A percentile compares a stretch with the other conserved stretches of the same genome.
phyloP scores from a whole-genome alignment of 2,888 invertebrate species.

The Acleris literana region DNA sequence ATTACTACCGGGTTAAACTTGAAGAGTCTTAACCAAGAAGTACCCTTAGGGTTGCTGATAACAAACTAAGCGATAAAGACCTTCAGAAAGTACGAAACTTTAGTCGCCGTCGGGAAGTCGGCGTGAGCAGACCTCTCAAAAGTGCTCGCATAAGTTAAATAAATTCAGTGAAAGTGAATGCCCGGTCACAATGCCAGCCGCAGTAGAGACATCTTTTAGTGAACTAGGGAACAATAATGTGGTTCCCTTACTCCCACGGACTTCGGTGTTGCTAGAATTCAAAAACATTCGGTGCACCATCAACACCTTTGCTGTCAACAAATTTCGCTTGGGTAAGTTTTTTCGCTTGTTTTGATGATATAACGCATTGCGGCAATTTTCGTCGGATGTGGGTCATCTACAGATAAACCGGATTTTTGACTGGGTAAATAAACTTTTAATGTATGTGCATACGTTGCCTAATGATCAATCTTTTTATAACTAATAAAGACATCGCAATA shows the following conservation, averaged over 20 bases:
- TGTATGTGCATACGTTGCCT: no score
- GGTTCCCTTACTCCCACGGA: slow-evolving; percentile 75
- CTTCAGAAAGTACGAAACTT: slow-evolving; percentile 3
- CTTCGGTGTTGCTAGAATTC: slow-evolving; percentile 87
- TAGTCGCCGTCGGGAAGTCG: slow-evolving; percentile 20
- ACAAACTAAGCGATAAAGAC: slow-evolving; percentile 7
- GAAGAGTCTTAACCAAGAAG: slow-evolving; percentile 39
- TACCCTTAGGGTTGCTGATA: slow-evolving; percentile 27
- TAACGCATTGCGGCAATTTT: slow-evolving; percentile 26
- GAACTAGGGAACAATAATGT: slow-evolving; percentile 71
- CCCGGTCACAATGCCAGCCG: slow-evolving; percentile 47
- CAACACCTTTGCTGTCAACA: slow-evolving; percentile 80
- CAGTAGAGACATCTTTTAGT: slow-evolving; percentile 54
- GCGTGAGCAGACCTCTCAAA: slow-evolving; percentile 39
- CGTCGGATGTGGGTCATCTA: slow-evolving; percentile 12
- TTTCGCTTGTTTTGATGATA: slow-evolving; percentile 25
- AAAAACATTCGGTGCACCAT: slow-evolving; percentile 86
- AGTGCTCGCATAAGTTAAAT: slow-evolving; percentile 39
- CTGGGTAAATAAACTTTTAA: not conserved
- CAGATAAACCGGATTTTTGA: slow-evolving; percentile 9
- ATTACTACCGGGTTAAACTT: slow-evolving; percentile 45
- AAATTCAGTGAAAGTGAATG: slow-evolving; percentile 34
- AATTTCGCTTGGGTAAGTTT: slow-evolving; percentile 84
- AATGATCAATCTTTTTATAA: no score
- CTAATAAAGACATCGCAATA: no score